Conservation (phyloP, 2,797 vertebrate species). For the Aselliscus stoliczkanus region DNA sequence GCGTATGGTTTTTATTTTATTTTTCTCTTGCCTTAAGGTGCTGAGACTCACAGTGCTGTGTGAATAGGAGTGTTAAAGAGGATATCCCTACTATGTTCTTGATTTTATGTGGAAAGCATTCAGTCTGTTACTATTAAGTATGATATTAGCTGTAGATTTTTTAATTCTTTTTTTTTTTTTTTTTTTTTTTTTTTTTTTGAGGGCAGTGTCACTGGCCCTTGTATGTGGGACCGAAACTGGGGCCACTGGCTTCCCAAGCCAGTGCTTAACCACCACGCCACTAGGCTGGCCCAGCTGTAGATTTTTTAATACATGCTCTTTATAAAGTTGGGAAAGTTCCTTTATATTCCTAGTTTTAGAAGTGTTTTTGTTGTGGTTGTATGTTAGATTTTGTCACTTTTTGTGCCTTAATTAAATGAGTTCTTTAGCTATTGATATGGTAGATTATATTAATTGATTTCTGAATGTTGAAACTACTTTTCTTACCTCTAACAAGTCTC, state of each 20-base stretch:
- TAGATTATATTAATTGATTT: not conserved
- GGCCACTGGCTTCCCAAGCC: no score
- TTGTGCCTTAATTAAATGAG: not conserved
- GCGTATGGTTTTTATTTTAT: not conserved
- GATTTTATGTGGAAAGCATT: not conserved
- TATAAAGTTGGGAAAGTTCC: not conserved
- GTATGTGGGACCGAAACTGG: no score
- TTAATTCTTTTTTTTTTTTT: no score
- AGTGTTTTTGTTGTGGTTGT: not conserved
- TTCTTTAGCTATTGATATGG: not conserved
- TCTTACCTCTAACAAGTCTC: not conserved
- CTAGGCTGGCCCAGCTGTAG: not conserved
- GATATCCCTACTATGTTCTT: not conserved
- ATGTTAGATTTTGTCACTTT: not conserved
- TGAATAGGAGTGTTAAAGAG: not conserved
- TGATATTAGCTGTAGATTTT: not conserved
- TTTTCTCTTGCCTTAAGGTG: not conserved
- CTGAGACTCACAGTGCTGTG: not conserved
- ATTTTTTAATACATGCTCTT: not conserved
- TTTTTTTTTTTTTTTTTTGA: no score
- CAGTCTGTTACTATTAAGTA: not conserved
- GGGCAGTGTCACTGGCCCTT: no score
- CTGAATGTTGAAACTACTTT: not conserved
- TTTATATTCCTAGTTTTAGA: not conserved
- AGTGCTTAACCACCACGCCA: no score